Conservation (phyloP, 2,888 invertebrate genomes). For the Drosophila cognata region DNA sequence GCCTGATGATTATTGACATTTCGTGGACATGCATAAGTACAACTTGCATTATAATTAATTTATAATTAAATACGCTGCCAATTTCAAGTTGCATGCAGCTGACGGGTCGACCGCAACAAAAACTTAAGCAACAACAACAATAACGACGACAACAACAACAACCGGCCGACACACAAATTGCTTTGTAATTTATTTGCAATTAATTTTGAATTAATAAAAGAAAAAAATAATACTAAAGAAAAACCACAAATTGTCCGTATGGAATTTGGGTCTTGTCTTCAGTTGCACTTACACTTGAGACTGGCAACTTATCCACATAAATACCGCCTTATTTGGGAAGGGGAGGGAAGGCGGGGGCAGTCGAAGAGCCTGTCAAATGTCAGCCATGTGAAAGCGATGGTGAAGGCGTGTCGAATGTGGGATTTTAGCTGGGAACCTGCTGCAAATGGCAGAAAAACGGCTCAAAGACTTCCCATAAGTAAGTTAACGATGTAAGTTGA, state of each 20-base stretch:
- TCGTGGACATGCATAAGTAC: slow-evolving; percentile 73
- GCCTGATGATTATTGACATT: slow-evolving; percentile 73
- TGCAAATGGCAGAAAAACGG: slow-evolving; percentile 5
- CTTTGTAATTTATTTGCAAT: slow-evolving; percentile 79
- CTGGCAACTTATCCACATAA: slow-evolving; percentile 48
- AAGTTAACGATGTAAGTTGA: slow-evolving; percentile 11
- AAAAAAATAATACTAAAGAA: slow-evolving; percentile 41
- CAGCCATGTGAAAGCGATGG: slow-evolving; percentile 53
- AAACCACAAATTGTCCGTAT: slow-evolving; percentile 58
- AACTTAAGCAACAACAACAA: slow-evolving; percentile 29
- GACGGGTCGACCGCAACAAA: slow-evolving; percentile 52
- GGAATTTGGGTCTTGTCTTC: slow-evolving; percentile 71
- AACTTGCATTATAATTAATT: slow-evolving; percentile 76
- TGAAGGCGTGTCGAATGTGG: slow-evolving; percentile 47
- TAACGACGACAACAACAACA: slow-evolving; percentile 22
- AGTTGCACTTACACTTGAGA: slow-evolving; percentile 47
- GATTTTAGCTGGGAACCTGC: slow-evolving; percentile 28
- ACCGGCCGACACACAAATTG: slow-evolving; percentile 74
- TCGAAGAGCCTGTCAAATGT: slow-evolving; percentile 55
- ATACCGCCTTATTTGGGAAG: slow-evolving; percentile 17
- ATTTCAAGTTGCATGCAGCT: slow-evolving; percentile 78
- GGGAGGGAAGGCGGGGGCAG: neutral
- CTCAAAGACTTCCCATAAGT: slow-evolving; percentile 4
- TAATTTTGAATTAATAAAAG: slow-evolving; percentile 79
- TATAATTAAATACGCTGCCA: slow-evolving; percentile 76